phyloP scores from a whole-genome alignment of 2,797 vertebrate genomes.

The Apogon talboti region DNA sequence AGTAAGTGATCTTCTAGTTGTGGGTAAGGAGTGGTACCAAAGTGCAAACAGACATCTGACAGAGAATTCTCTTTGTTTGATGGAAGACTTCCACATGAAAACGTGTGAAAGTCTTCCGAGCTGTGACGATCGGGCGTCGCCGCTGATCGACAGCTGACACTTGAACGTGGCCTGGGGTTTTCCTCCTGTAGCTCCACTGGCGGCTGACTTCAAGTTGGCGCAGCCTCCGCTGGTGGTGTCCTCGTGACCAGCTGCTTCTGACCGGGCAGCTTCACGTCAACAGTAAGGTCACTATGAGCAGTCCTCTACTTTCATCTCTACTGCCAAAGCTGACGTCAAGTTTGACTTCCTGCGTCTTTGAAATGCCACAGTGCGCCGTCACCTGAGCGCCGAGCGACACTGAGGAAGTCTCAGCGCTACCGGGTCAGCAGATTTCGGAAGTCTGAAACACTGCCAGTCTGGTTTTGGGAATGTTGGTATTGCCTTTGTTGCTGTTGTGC shows the following conservation, averaged over 20 bases:
- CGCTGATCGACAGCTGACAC: slow-evolving; percentile 16
- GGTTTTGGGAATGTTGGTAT: slow-evolving; percentile 83
- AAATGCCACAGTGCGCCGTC: slow-evolving; percentile 39
- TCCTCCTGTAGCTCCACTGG: slow-evolving; percentile 9
- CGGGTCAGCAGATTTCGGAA: slow-evolving; percentile 88
- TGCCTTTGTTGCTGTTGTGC: slow-evolving; percentile 85
- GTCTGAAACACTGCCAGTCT: slow-evolving; percentile 84
- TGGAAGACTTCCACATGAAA: slow-evolving; percentile 40
- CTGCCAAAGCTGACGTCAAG: slow-evolving; percentile 36
- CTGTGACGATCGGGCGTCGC: slow-evolving; percentile 50
- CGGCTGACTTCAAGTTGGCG: slow-evolving; percentile 21
- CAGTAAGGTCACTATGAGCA: slow-evolving; percentile 51
- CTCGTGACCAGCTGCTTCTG: slow-evolving; percentile 23
- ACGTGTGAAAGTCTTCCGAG: slow-evolving; percentile 49
- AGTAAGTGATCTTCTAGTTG: slow-evolving; percentile 51
- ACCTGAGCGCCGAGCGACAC: slow-evolving; percentile 18
- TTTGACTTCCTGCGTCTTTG: slow-evolving; percentile 43
- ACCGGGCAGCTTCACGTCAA: slow-evolving; percentile 51
- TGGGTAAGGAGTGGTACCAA: slow-evolving; percentile 43
- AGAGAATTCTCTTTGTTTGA: slow-evolving; percentile 40
- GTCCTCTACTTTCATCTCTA: slow-evolving; percentile 17
- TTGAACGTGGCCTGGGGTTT: slow-evolving; percentile 22
- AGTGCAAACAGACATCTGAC: slow-evolving; percentile 64
- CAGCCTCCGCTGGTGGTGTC: slow-evolving; percentile 32
- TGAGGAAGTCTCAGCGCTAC: slow-evolving; percentile 49